Evolutionary conservation across 2,797 vertebrate genomes (phyloP).

Genomic region (Echeneis naucrates): DNA sequence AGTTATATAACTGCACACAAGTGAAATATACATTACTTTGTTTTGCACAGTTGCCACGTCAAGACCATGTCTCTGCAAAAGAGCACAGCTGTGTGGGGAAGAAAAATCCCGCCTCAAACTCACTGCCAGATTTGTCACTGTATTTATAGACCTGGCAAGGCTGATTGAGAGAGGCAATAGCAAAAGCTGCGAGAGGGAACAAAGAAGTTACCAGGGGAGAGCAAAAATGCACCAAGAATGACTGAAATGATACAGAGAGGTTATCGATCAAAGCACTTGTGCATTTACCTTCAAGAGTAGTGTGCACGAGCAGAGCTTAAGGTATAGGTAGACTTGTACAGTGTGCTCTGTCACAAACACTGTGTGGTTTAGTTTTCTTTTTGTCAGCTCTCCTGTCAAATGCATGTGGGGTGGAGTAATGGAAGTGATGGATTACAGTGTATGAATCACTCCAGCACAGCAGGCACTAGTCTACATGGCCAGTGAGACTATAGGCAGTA

Average conservation of each 20-base stretch:
- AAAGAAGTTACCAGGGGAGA: slow-evolving; percentile 63
- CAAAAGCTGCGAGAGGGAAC: slow-evolving; percentile 63
- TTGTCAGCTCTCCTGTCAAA: slow-evolving; percentile 64
- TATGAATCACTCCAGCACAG: slow-evolving; percentile 49
- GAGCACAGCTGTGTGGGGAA: slow-evolving; percentile 18
- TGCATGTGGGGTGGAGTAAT: slow-evolving; percentile 49
- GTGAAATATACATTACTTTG: slow-evolving; percentile 50
- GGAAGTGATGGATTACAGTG: slow-evolving; percentile 64
- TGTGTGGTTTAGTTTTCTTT: slow-evolving; percentile 54
- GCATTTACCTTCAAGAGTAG: slow-evolving; percentile 49
- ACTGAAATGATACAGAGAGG: slow-evolving; percentile 62
- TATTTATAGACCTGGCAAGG: slow-evolving; percentile 75
- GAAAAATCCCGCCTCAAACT: slow-evolving; percentile 46
- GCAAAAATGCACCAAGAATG: slow-evolving; percentile 55
- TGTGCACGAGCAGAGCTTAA: slow-evolving; percentile 47
- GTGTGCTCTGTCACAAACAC: slow-evolving; percentile 64
- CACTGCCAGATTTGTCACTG: slow-evolving; percentile 68
- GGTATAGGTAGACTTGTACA: slow-evolving; percentile 50
- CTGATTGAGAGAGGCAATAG: slow-evolving; percentile 72
- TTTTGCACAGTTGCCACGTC: slow-evolving; percentile 43
- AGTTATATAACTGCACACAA: slow-evolving; percentile 13
- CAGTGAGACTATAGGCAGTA: slow-evolving; percentile 17
- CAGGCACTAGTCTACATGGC: slow-evolving; percentile 11
- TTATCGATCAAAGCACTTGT: slow-evolving; percentile 69
- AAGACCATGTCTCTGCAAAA: slow-evolving; percentile 36